Base-by-base conservation (phyloP, 1,140 invertebrate species). In the Prorops nasuta region DNA sequence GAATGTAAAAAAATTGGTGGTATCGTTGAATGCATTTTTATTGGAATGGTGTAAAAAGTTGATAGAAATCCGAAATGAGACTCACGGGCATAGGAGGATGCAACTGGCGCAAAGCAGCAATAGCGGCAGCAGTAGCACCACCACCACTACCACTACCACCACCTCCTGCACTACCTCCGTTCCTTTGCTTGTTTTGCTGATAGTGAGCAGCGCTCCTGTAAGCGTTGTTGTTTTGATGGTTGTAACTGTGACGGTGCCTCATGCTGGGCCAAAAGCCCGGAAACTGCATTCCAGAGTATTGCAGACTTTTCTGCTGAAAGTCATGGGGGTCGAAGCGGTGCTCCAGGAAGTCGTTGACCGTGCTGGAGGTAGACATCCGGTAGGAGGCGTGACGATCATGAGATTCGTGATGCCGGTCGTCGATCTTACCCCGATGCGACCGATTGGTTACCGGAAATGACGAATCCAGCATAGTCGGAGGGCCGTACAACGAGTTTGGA, bases 161-260 rank as follows among this genome's bases (percentile, higher is more conserved):
- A n/a, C n/a, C n/a, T n/a, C n/a, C 52, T 59, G 50, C 51, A 64
- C 72, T 70, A 75, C 31, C 71, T 75, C 31, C 66, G 64, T 16
- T 60, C n/a, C n/a, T 20, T 31, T 66, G 65, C 17, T 63, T 71
- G 38, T 44, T 48, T n/a, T n/a, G n/a, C 17, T 52, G 54, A 48
- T 63, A 63, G 17, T 60, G 58, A 17, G 47, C 31, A 16, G 22
- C 18, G 38, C 40, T 51, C 28, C 42, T 51, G 15, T 35, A 35
- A 7, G 3, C 49, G 34, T 50, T 53, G 16, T 59, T 65, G 18
- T 64, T 63, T 20, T 61, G 63, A 49, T 65, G 62, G 22, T 50
- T 56, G 9, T 42, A 39, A 15, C 34, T 32, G 21, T 45, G n/a
- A 8, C 47, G 55, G 1, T 54, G 40, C 6, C 56, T 62, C 12